Base-by-base conservation (phyloP, 2,113 vertebrate species). In the Nibea coibor region DNA sequence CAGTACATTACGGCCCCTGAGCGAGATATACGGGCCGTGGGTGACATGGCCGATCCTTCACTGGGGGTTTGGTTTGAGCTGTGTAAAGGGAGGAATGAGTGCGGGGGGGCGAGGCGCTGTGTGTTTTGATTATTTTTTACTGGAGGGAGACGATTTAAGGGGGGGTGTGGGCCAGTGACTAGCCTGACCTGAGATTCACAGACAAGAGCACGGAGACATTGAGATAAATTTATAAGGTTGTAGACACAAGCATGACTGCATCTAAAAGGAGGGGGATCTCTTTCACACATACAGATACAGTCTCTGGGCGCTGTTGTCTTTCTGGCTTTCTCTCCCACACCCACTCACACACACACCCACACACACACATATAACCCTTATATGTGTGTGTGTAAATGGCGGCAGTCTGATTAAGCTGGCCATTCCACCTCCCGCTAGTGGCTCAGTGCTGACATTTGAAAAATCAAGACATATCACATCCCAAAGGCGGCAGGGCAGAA, bases 61-160 rank as follows among this genome's bases (percentile, higher is more conserved):
- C 96, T 93, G 95, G 96, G 96, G 91, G 88, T 83, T 91, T 89
- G 91, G 89, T 86, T 88, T 89, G 86, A 91, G 91, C 87, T 83
- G 86, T 77, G 88, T 87, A 89, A 89, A 89, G 89, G 88, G 80
- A 89, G 82, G 80, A 84, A 88, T 84, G 86, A 82, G 63, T 31
- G 62, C 58, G 12, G 12, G 20, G 28, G 28, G 22, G 43, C 75
- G 63, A 53, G 69, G 71, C 47, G 79, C 94, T 93, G 95, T 96
- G 95, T 97, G 96, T 97, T 97, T 97, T 97, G 96, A 97, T 97
- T 97, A 96, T 97, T 97, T 97, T 97, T 96, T 96, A 96, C 96
- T 91, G 90, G 92, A 96, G 94, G 96, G 95, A 95, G 95, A 92
- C 45, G 83, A 90, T 89, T 94, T 91, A 83, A 75, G 83, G 86